Evolutionary conservation across 2,797 vertebrate species (phyloP), one percentile per base, ranked within the genome.

Genomic region (Oreortyx pictus): DNA sequence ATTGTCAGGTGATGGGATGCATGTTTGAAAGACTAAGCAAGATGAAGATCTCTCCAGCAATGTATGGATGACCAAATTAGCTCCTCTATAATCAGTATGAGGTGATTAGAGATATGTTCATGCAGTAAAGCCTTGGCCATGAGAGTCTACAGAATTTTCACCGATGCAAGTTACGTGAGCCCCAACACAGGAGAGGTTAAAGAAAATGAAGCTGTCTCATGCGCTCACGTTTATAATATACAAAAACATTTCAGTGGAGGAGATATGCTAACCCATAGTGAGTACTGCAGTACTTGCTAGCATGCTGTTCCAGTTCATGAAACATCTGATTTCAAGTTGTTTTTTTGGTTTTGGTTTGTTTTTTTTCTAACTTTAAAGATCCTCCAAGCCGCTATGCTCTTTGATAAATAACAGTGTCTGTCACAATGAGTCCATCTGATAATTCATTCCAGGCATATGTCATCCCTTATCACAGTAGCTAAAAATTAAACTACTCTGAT

Each of bases 201-300:
- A 71, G 49, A 77, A 85, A 49, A 35, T 5, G 47, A 7, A 56
- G 6, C 37, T 68, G n/a, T 33, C 14, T 68, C 6, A 0, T 59
- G 39, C 57, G 31, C 37, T 78, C 15, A 23, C 25, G 73, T 39
- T 76, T 60, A 24, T 1, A 29, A 33, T 60, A 14, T 64, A 16
- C 60, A 37, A 80, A 31, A 37, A 68, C 27, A 61, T 75, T 29
- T 44, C 65, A 57, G n/a, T 44, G 59, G 49, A 91, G 44, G 22
- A 14, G 4, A 65, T 68, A 8, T 61, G 86, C 49, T 77, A 64
- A 86, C 47, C 76, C 60, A 27, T 12, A n/a, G 43, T 66, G 54
- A 84, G 23, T 90, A 76, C 43, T 66, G 47, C 44, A n/a, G n/a
- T 56, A 43, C 59, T 94, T 89, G 77, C 71, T 88, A 94, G 75